Base-by-base conservation (phyloP, 1,140 invertebrate genomes). In the Onthophagus taurus region DNA sequence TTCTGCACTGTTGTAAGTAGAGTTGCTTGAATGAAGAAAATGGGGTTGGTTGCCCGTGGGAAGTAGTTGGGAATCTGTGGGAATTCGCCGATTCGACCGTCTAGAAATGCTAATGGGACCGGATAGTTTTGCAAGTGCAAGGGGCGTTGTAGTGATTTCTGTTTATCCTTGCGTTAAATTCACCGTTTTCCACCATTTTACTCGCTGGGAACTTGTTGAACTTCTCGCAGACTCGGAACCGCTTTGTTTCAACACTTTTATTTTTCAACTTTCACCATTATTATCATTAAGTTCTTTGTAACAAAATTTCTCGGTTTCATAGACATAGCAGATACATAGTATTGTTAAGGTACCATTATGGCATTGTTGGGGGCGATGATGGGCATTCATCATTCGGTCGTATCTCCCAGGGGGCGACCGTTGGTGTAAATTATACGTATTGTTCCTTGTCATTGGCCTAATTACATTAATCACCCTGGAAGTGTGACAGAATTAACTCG, bases 1-100 rank as follows among this genome's bases (percentile, higher is more conserved):
- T 61, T 61, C 55, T 44, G 59, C 47, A 52, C 46, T 54, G 55
- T 53, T 54, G 60, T 64, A 61, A 63, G 59, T 58, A 57, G 21
- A 39, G 33, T 48, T 23, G 23, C n/a, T 33, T 9, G n/a, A n/a
- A n/a, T n/a, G n/a, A n/a, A n/a, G n/a, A n/a, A n/a, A n/a, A n/a
- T n/a, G n/a, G n/a, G n/a, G n/a, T n/a, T n/a, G n/a, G n/a, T n/a
- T n/a, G n/a, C n/a, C n/a, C n/a, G n/a, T n/a, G n/a, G n/a, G n/a
- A n/a, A n/a, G n/a, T n/a, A n/a, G n/a, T n/a, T n/a, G n/a, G n/a
- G n/a, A n/a, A n/a, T n/a, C n/a, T n/a, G n/a, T n/a, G n/a, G n/a
- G n/a, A n/a, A n/a, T n/a, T n/a, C n/a, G n/a, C 13, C 31, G 13
- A 8, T 33, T 7, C 31, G 4, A 2, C 9, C 19, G 9, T 34